Percentiles rank a stretch among this genome's conserved stretches.
These are phyloP conservation scores for Lycaena phlaeas DNA, from an alignment of 2,888 invertebrate genomes.

Conservation along the genomic window DNA sequence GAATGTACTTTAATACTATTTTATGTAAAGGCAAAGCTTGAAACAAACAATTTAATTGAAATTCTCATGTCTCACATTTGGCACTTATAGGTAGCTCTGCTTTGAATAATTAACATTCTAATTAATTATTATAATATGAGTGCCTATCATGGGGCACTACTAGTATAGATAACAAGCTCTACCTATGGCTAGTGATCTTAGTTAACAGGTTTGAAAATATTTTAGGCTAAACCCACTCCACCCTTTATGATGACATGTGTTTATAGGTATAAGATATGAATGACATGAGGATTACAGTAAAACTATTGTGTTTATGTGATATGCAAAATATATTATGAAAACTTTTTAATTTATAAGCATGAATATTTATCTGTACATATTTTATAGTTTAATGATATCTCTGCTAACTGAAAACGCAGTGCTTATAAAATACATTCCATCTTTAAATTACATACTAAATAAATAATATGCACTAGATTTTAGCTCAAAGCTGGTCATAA, in stretches of 20 bases:
- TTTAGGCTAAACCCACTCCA: not conserved
- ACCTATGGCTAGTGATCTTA: not conserved
- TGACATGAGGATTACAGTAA: slow-evolving; percentile 6
- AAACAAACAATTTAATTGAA: not conserved
- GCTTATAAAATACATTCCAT: slow-evolving; percentile 7
- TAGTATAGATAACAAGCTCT: not conserved
- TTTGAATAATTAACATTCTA: not conserved
- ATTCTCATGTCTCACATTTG: not conserved
- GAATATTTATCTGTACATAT: slow-evolving; percentile 13
- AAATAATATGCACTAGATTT: slow-evolving; percentile 11
- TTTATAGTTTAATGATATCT: slow-evolving; percentile 9
- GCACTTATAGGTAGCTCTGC: not conserved
- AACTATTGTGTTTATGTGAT: slow-evolving; percentile 7
- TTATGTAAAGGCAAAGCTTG: not conserved
- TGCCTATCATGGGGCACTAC: not conserved
- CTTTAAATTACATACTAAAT: slow-evolving; percentile 9
- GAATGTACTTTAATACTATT: not conserved
- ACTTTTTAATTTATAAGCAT: slow-evolving; percentile 13
- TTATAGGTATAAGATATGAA: not conserved
- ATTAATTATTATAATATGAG: not conserved
- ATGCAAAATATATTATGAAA: slow-evolving; percentile 13
- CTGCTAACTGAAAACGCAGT: slow-evolving; percentile 6
- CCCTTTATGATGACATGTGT: slow-evolving; percentile 1
- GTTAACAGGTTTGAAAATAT: not conserved
- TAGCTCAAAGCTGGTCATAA: slow-evolving; percentile 10